Base-by-base conservation (phyloP, 2,797 vertebrate species). In the Sitta carolinensis region DNA sequence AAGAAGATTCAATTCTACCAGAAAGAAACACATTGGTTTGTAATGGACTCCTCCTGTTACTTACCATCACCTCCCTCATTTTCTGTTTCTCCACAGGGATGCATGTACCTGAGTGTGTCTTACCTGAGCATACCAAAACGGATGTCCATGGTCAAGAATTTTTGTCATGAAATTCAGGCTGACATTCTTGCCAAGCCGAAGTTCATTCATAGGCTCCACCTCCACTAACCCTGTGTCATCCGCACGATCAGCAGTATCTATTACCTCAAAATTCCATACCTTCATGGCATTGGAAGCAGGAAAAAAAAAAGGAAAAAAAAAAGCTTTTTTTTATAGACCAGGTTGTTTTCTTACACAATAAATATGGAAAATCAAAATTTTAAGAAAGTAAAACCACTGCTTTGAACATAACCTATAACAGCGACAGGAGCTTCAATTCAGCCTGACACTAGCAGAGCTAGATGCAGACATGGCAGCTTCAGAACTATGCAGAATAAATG, bases 61-160 rank as follows among this genome's bases (percentile, higher is more conserved):
- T 74, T 48, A 76, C 45, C 34, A 64, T 14, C 19, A 62, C 13
- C 11, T 70, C 29, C 45, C 20, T 70, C 14, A 26, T 61, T 73
- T 54, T 47, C 9, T 48, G 22, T 32, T 88, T 66, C 29, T 84
- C 34, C 57, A 50, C 26, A 89, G 18, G 59, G 16, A 22, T 55
- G 15, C 8, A 84, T 3, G 20, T 57, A 72, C 26, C 47, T 52
- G 17, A 77, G 25, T 11, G 29, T 13, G 13, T 67, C 95, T 93
- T 97, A 99, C 99, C 98, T 99, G 99, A 96, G 99, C 99, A n/a
- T 98, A 99, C 99, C 99, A 99, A 96, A 99, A 15, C 13, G 97
- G 98, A 58, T 98, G 97, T 87, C 98, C 98, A 3, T 81, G 73
- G n/a, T 97, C 86, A 59, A 94, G 77, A 95, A 98, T 98, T 97